Base-by-base conservation (phyloP, 64 coral and sea anemone species). In the Montipora sp. region DNA sequence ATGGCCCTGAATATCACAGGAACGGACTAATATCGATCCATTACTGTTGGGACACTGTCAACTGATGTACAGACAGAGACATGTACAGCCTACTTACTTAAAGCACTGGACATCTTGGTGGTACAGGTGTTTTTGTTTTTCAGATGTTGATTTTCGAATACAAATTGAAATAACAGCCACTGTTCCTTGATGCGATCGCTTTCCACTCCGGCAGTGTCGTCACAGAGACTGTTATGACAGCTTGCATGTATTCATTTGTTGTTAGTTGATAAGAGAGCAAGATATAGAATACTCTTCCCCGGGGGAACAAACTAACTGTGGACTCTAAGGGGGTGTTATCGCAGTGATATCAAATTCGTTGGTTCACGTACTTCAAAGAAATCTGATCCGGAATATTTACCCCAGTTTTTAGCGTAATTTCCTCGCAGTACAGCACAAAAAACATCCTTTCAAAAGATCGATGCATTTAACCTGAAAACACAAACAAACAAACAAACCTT, bases 261-360 rank as follows among this genome's bases (percentile, higher is more conserved):
- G 6, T 11, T 11, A 57, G 53, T 57, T 57, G 53, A 57, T 57
- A 57, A 8, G 53, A 85, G 19, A 50, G 22, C 47, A 70, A 63
- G 82, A 85, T 71, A 50, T 85, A 7, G 47, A 71, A 71, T 9
- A 65, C 18, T 47, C 10, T 8, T 5, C 82, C 18, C 14, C 10
- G 21, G 16, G 61, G 7, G 13, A 85, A 85, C 82, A 85, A 85
- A 72, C 61, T 71, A 85, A 85, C n/a, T 51, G 44, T 71, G 20
- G 21, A 85, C 60, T 48, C 51, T 85, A 50, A 49, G 8, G 13
- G 66, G 47, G 22, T 49, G 2, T 67, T 48, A 85, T 72, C 20
- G n/a, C 18, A 16, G 27, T 48, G 15, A 14, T 77, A 12, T 16
- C 18, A 68, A n/a, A 68, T 57, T 68, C 12, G 14, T 14, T 13